phyloP scores from a whole-genome alignment of 2,797 vertebrate genomes.

The Clarias laeviceps region DNA sequence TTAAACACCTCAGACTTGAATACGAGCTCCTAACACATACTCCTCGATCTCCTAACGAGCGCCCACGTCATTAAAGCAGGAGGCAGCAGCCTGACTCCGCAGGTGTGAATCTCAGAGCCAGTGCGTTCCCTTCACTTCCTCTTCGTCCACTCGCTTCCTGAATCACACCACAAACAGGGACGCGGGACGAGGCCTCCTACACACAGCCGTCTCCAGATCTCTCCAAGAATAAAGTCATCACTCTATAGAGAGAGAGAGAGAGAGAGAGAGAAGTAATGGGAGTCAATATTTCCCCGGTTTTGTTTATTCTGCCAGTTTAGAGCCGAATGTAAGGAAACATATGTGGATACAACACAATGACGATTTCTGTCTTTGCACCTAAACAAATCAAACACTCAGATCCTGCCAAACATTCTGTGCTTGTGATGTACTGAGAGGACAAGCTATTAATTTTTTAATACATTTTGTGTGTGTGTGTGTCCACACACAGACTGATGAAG shows the following conservation, averaged over 20 bases:
- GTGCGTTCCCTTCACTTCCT: constrained; percentile 36
- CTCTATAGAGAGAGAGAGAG: not conserved
- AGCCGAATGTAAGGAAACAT: constrained; percentile 8
- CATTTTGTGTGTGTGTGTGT: constrained; percentile 17
- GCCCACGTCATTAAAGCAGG: constrained; percentile 32
- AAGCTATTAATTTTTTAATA: not conserved
- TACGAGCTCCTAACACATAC: constrained; percentile 36
- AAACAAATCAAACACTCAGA: not conserved
- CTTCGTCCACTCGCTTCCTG: constrained; percentile 29
- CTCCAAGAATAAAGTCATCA: not conserved
- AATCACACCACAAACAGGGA: constrained; percentile 41
- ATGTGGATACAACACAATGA: not conserved
- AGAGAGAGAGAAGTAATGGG: not conserved
- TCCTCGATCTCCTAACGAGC: constrained; percentile 33
- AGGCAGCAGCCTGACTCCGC: constrained; percentile 35
- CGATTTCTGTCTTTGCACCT: not conserved
- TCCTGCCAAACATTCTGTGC: constrained; percentile 19
- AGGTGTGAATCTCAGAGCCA: constrained; percentile 36
- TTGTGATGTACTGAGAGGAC: not conserved
- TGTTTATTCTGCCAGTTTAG: constrained; percentile 8
- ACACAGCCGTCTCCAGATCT: constrained; percentile 38
- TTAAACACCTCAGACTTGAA: constrained; percentile 13
- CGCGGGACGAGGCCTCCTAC: constrained; percentile 37
- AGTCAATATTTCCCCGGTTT: not conserved
- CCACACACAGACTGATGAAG: constrained; percentile 73